A percentile compares a stretch with the other conserved stretches of the same genome.
phyloP scores from a whole-genome alignment of 1,140 invertebrate genomes.

The Theocolax elegans region DNA sequence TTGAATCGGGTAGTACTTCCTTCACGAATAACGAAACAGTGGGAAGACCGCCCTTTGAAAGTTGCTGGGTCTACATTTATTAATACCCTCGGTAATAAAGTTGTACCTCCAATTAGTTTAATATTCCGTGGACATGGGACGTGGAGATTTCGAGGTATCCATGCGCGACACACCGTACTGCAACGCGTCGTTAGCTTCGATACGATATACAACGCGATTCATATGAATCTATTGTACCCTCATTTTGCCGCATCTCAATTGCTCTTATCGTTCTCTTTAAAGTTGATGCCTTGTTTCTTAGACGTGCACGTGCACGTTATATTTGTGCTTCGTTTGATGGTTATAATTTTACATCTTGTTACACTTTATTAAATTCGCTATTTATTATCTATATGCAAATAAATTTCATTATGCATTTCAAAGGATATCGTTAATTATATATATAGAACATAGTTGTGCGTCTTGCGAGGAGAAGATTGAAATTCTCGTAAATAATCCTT shows the following conservation, averaged over 20 bases:
- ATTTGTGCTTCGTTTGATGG: background rate
- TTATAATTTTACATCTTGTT: background rate
- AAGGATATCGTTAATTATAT: background rate
- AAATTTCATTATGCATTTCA: background rate
- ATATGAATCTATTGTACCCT: background rate
- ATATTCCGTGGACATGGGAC: constrained; percentile 42
- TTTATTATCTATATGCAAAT: background rate
- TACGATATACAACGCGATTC: constrained; percentile 48
- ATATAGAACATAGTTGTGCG: background rate
- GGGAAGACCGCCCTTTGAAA: too few species aligned
- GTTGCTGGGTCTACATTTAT: too few species aligned
- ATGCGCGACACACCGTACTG: constrained; percentile 28
- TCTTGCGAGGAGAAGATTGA: background rate
- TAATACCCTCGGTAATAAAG: constrained; percentile 66
- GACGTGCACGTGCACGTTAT: too few species aligned
- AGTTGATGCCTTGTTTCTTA: background rate
- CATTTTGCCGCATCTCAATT: background rate
- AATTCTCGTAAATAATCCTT: too few species aligned
- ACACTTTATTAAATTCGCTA: background rate
- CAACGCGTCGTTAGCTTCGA: constrained; percentile 54
- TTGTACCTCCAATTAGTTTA: constrained; percentile 63
- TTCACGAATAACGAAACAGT: too few species aligned
- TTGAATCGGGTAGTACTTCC: too few species aligned
- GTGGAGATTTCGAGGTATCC: background rate
- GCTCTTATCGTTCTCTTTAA: background rate